Evolutionary conservation across 2,888 invertebrate species (phyloP), one percentile per base, ranked within the genome.

Genomic region (Tillus elongatus): DNA sequence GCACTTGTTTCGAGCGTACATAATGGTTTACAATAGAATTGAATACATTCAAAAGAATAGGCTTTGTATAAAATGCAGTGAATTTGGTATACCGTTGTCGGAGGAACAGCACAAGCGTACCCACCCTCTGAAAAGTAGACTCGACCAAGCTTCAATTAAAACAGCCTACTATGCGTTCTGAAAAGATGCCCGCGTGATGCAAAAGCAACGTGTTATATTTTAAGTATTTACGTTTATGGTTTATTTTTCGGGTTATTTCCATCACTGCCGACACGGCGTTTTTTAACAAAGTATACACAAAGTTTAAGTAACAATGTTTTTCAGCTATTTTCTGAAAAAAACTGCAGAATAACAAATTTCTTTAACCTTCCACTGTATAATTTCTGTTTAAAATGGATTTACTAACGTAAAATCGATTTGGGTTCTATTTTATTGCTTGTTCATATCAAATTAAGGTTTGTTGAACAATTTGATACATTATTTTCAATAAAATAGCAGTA

Each of bases 101-200:
- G 30, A 31, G 11, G 24, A 19, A 19, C 24, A n/a, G n/a, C 24
- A n/a, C 24, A 19, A 6, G n/a, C 24, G n/a, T n/a, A n/a, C n/a
- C 49, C 48, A 44, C 57, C 51, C 53, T 53, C 52, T 48, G 50
- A 50, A 16, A 54, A 60, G 54, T 63, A 53, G 63, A 60, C 60
- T 61, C 58, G 60, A 33, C 44, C 61, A 49, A 55, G 57, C 61
- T 58, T 63, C 62, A 63, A 63, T 63, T 64, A 63, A 62, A 57
- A 58, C 57, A 47, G 50, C 46, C 54, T 63, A 63, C 60, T 60
- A 59, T 43, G 52, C 58, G 57, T 57, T 50, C 57, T 51, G 51
- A 62, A 63, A 63, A 63, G 52, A 36, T 10, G 33, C 33, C 30
- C 30, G 45, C 37, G 36, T 33, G 46, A 44, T 45, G 36, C 38